phyloP scores from a whole-genome alignment of 23 tunicate species.

The Ascidia mentula region DNA sequence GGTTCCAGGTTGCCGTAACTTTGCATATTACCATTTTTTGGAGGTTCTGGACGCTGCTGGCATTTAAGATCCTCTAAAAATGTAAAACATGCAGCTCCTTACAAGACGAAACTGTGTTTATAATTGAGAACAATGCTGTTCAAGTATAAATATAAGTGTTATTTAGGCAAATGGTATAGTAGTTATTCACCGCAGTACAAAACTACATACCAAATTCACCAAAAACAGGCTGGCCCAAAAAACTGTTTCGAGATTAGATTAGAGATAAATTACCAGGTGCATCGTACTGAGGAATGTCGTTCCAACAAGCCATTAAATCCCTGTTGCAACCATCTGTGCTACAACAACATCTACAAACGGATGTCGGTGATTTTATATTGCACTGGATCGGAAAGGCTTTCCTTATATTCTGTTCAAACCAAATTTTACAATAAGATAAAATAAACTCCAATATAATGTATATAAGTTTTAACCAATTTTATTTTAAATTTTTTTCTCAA shows the following conservation, averaged over 20 bases:
- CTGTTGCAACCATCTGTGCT: constrained; percentile 6
- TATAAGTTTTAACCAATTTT: too few species aligned
- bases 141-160: background rate
- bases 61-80: background rate
- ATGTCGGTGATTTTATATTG: background rate
- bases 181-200: background rate
- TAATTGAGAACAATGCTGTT: too few species aligned
- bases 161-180: background rate
- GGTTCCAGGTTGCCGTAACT: constrained; percentile 11
- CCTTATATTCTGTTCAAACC: background rate
- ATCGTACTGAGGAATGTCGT: background rate
- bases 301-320: background rate
- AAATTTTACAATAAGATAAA: too few species aligned
- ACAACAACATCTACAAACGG: constrained; percentile 20
- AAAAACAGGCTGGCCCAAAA: too few species aligned
- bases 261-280: background rate
- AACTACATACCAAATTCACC: too few species aligned
- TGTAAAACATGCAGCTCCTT: too few species aligned
- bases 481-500: too few species aligned
- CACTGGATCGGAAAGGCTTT: constrained; percentile 2
- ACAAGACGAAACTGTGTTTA: too few species aligned
- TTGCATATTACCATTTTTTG: constrained; percentile 2
- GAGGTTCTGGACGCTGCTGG: background rate
- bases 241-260: background rate
- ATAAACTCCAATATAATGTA: too few species aligned